Base-by-base conservation (phyloP, 2,888 invertebrate genomes). In the Lithophane semibrunnea region DNA sequence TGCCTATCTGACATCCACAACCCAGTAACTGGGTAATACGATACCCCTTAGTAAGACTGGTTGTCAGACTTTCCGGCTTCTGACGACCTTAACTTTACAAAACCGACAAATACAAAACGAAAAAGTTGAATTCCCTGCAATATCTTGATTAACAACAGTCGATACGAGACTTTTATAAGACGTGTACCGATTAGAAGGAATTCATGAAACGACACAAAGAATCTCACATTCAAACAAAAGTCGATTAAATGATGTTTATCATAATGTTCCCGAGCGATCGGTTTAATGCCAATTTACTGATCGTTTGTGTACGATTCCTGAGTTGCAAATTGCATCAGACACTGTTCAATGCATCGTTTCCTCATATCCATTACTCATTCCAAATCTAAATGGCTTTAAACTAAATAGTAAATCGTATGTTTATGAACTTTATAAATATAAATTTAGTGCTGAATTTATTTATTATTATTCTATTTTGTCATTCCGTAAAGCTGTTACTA, bases 241-340 rank as follows among this genome's bases (percentile, higher is more conserved):
- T 73, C 72, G 13, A 73, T 79, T 60, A 65, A 37, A 44, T 54
- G 29, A 60, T 73, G 65, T 70, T 71, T 77, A 78, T 76, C 56
- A 54, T 42, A 64, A 76, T 79, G 64, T 66, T 82, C 63, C 4
- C 44, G 65, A 54, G 44, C 12, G 12, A 44, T 71, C 73, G 29
- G 56, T 75, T 68, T 72, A 76, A 75, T 75, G 77, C 76, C 68
- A 83, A 77, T 83, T 85, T 73, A 83, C 63, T 70, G 75, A 75
- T 77, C 64, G 64, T 56, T 78, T 77, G 77, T 80, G 64, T 73
- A 72, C 69, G 54, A 71, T 74, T 69, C 63, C 74, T 69, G 47
- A 71, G 68, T 68, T 79, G 75, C 44, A 69, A 82, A 83, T 81
- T 75, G 66, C 76, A 73, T 73, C 81, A 79, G 78, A 77, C 66